Evolutionary conservation across 2,113 vertebrate species (phyloP).

Genomic region (Emydocephalus ijimae): DNA sequence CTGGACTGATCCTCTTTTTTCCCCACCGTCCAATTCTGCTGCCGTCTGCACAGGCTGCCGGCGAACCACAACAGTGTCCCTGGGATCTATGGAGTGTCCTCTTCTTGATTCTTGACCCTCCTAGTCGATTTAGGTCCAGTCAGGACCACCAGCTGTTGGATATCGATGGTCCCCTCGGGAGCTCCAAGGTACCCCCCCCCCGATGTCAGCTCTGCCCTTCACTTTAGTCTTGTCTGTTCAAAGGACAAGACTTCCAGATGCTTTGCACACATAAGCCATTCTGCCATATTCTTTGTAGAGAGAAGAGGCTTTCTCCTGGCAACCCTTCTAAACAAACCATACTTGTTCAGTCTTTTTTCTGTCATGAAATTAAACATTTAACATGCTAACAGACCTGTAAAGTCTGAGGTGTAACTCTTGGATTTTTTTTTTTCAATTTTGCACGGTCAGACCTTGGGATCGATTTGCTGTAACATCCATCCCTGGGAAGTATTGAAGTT

Average conservation of each 20-base stretch:
- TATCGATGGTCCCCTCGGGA: too few relatives aligned
- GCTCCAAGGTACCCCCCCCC: too few relatives aligned
- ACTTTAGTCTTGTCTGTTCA: not conserved
- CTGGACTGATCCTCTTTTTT: too few relatives aligned
- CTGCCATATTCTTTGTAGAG: not conserved
- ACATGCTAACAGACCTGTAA: not conserved
- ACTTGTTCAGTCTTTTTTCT: not conserved
- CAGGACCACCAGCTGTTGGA: too few relatives aligned
- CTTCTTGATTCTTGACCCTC: too few relatives aligned
- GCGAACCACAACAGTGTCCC: too few relatives aligned
- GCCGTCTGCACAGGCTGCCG: too few relatives aligned
- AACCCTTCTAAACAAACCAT: not conserved
- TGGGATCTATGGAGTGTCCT: too few relatives aligned
- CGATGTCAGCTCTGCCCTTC: too few relatives aligned
- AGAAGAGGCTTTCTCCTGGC: not conserved
- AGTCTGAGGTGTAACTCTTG: not conserved
- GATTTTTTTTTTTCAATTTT: not conserved
- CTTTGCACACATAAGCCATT: not conserved
- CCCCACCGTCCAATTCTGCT: too few relatives aligned
- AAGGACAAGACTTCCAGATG: not conserved
- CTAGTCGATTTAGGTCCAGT: too few relatives aligned
- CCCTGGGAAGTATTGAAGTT: not conserved
- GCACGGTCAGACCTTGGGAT: not conserved
- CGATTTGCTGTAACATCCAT: not conserved
- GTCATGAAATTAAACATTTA: not conserved